Percentiles rank a stretch among this genome's conserved stretches.
Evolutionary conservation across 2,113 vertebrate genomes (phyloP).

Genomic region (Aplodontia rufa): DNA sequence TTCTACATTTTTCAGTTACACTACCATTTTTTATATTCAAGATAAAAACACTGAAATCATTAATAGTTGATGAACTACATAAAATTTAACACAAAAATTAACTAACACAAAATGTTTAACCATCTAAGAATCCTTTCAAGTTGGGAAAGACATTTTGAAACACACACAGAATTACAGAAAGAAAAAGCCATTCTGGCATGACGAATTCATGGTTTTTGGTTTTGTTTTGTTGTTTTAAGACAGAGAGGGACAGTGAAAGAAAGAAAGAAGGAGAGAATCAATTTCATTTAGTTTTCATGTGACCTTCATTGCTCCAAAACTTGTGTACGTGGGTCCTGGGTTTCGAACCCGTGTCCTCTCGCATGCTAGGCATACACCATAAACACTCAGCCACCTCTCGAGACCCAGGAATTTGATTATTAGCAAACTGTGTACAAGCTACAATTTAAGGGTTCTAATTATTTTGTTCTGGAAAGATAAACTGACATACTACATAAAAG

Average conservation of each 20-base stretch:
- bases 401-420: neutral
- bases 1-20: neutral
- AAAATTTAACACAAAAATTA: conserved; percentile 17
- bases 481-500: neutral
- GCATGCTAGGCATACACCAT: too few species aligned
- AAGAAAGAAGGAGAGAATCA: too few species aligned
- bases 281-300: too few species aligned
- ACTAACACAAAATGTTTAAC: neutral
- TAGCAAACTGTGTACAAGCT: neutral
- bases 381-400: too few species aligned
- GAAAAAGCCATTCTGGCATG: neutral
- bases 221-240: too few species aligned
- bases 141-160: neutral
- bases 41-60: neutral
- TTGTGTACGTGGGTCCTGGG: too few species aligned
- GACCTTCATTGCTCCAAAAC: too few species aligned
- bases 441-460: neutral
- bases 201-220: too few species aligned
- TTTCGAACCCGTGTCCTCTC: too few species aligned
- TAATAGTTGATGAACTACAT: neutral
- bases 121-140: neutral
- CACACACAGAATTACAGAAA: neutral
- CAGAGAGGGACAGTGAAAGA: too few species aligned
- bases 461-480: neutral
- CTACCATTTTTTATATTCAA: neutral